Conservation (phyloP, 2,113 vertebrate species). For the Actenoides hombroni region DNA sequence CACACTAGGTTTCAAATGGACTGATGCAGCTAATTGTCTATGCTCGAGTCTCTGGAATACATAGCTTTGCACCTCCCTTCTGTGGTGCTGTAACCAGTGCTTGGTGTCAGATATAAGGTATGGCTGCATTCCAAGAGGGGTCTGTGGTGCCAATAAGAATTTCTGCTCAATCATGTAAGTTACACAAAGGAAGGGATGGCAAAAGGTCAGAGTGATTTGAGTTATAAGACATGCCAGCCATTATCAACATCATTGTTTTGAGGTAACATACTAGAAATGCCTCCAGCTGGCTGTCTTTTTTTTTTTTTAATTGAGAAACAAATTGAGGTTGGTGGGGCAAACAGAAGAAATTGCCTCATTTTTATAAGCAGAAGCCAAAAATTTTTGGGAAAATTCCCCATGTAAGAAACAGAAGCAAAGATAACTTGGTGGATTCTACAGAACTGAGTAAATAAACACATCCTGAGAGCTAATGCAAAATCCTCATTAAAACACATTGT, state of each 20-base stretch:
- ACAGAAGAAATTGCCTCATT: not conserved
- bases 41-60: not conserved
- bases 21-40: not conserved
- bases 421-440: not conserved
- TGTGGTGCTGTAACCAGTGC: not conserved
- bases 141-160: accelerated
- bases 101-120: not conserved
- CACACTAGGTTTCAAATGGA: not conserved
- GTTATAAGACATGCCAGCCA: not conserved
- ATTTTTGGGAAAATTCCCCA: not conserved
- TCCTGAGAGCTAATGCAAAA: not conserved
- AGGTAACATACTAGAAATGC: accelerated
- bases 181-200: not conserved
- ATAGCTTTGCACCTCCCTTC: not conserved
- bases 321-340: not conserved
- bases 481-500: not conserved
- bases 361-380: not conserved
- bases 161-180: not conserved
- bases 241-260: not conserved
- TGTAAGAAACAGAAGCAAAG: not conserved
- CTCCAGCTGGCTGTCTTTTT: not conserved
- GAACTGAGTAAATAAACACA: not conserved
- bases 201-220: not conserved
- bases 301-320: not conserved
- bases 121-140: accelerated